Evolutionary conservation across 2,113 vertebrate species (phyloP), one percentile per base, ranked within the genome.

Genomic region (Suricata suricatta): DNA sequence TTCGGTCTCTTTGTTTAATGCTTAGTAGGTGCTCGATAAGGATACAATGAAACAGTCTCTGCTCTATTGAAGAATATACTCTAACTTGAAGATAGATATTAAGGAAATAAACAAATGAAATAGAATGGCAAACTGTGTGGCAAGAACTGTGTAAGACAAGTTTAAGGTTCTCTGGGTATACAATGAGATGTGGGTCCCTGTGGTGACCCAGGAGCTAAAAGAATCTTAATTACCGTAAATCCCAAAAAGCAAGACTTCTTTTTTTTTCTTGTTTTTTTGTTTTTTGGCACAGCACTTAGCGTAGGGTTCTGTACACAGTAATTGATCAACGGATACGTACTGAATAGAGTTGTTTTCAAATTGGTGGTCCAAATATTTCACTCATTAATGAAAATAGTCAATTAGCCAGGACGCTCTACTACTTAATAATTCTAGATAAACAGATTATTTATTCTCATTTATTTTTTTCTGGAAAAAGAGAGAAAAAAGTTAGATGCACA

Each of bases 311-410:
- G 13, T 64, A 41, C 63, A 72, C 2, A 88, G 31, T 27, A 76
- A 72, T 29, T 69, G 74, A 90, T 85, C 57, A 88, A 79, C 63
- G 82, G 23, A n/a, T 86, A 66, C 25, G 25, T 54, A 41, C 41
- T 74, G 38, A 95, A 44, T 50, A 3, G 10, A 85, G 8, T 86
- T 86, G 85, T 92, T 95, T 72, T 86, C 17, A 95, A 94, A 83
- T 64, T n/a, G 38, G 15, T 71, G 89, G 47, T 93, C 2, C 3
- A 80, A 50, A 57, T 66, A 82, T 74, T 95, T 87, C 33, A 87
- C 47, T 96, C 31, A 89, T n/a, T 84, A 95, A 79, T 33, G 33
- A 94, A 66, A 90, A 80, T 41, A 38, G 9, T 15, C 21, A 86
- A 35, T 80, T 69, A 38, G 23, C 31, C 6, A 90, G 52, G 63